Evolutionary conservation across 2,888 invertebrate species (phyloP).

Genomic region (Oscheius myriophilus): DNA sequence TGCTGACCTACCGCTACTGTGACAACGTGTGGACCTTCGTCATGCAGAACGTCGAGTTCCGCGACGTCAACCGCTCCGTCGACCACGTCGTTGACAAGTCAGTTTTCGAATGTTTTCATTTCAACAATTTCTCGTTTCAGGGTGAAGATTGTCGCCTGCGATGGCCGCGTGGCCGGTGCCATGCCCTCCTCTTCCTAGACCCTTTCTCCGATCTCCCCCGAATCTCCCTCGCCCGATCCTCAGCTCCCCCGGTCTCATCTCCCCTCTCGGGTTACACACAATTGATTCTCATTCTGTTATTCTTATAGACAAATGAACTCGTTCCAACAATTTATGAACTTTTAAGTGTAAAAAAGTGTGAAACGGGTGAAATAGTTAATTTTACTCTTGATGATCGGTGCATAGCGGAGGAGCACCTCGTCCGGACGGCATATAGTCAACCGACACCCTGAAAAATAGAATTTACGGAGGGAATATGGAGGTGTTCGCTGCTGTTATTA

Average conservation of each 20-base stretch:
- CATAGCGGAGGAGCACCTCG: no score
- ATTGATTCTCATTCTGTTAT: background rate
- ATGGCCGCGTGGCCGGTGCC: constrained; percentile 76
- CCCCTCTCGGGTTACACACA: background rate
- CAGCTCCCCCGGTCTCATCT: constrained; percentile 7
- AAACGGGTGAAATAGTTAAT: background rate
- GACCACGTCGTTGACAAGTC: constrained; percentile 29
- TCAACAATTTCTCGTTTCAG: constrained; percentile 10
- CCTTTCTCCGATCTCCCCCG: background rate
- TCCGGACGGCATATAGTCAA: background rate
- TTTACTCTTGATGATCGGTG: no score
- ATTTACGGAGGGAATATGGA: background rate
- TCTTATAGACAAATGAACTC: background rate
- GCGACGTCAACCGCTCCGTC: constrained; percentile 70
- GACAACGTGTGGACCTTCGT: constrained; percentile 99
- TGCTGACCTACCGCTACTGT: constrained; percentile 88
- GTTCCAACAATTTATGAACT: background rate
- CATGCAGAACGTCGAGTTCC: constrained; percentile 95
- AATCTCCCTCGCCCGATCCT: background rate
- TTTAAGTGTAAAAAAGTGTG: background rate
- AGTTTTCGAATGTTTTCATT: constrained; percentile 1
- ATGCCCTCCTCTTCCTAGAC: background rate
- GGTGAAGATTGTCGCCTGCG: constrained; percentile 98
- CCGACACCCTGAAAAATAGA: background rate
- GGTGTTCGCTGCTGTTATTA: no score